Evolutionary conservation across 2,888 invertebrate genomes (phyloP), one percentile per base, ranked within the genome.

Genomic region (Rhyacophila evoluta): DNA sequence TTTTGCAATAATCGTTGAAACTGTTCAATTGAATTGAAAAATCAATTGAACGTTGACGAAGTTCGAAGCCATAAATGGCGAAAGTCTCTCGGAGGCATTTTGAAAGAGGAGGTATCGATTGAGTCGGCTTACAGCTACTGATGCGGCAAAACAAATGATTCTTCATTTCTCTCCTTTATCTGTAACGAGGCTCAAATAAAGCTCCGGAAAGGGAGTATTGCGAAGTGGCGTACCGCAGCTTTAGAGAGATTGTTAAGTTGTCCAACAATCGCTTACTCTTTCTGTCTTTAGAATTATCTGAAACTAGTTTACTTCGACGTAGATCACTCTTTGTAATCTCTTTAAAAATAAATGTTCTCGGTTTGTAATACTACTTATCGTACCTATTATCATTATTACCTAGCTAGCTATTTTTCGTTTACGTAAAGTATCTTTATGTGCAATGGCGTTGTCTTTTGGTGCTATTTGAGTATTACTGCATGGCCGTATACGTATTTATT

Each of bases 111-210:
- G 55, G 55, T 72, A 74, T 77, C 39, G 75, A 80, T 77, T 74
- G 27, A 75, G 19, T 36, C 72, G 72, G 72, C 75, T 41, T 67
- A 67, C 73, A 78, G 75, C 75, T 76, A 69, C 36, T 72, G 75
- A 68, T 75, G 75, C 78, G 78, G 78, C 71, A 80, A 78, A 80
- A 80, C 80, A 80, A 80, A 78, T 78, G 78, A 78, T 78, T 78
- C 74, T 75, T 78, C 80, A 80, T 80, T 80, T 80, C 75, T 80
- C 80, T 80, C 72, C 80, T 78, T 78, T 78, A 80, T 80, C 80
- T 72, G 78, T 78, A 80, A 80, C 80, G 80, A 80, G 78, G 73
- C 78, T 73, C 80, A 80, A 79, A 80, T 80, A 80, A 78, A 78
- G 75, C 70, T 39, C 36, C 69, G 74, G 72, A 27, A 36, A n/a